phyloP scores from a whole-genome alignment of 2,113 vertebrate genomes.

The Nycticorax nycticorax region DNA sequence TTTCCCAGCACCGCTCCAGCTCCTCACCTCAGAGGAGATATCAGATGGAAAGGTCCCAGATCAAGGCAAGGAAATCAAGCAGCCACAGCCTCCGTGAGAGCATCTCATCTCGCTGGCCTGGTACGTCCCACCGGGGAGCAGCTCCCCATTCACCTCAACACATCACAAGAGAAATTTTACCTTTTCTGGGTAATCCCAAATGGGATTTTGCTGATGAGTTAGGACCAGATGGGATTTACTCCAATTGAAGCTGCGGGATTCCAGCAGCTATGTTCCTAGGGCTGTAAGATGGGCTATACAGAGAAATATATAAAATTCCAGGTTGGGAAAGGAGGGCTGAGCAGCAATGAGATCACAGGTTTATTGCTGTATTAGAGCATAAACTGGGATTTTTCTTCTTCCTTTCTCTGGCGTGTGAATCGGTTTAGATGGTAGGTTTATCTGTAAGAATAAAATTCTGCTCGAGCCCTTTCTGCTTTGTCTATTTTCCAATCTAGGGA shows the following conservation, averaged over 20 bases:
- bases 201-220: not conserved
- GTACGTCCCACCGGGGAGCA: accelerated
- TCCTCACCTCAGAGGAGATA: not conserved
- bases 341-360: not conserved
- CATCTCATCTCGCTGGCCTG: not conserved
- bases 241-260: not conserved
- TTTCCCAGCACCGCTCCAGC: not conserved
- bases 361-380: not conserved
- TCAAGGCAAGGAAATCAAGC: not conserved
- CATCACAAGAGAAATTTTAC: not conserved
- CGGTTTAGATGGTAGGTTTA: not conserved
- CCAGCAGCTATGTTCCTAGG: not conserved
- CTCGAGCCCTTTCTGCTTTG: not conserved
- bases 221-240: not conserved
- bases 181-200: too few species aligned
- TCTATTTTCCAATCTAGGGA: not conserved
- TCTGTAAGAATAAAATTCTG: not conserved
- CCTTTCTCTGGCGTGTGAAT: not conserved
- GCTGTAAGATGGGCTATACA: not conserved
- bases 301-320: not conserved
- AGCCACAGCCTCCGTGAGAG: not conserved
- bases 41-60: not conserved
- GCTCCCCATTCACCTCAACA: not conserved
- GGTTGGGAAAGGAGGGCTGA: not conserved
- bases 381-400: not conserved